Evolutionary conservation across 2,888 invertebrate species (phyloP).

Genomic region (Lochmaea capreae): DNA sequence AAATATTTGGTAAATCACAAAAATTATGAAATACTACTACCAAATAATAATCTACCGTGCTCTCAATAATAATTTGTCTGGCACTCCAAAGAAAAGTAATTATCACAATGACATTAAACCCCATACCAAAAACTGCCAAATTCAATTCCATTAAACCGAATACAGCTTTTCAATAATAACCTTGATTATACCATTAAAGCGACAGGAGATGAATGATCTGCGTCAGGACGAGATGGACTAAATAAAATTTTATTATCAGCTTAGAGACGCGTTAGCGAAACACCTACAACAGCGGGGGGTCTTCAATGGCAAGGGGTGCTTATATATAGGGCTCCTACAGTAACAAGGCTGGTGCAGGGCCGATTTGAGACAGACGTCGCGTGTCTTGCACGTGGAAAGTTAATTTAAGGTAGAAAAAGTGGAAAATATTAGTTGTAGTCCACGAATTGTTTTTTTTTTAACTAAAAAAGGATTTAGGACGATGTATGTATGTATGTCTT

Average conservation of each 20-base stretch:
- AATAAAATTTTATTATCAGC: slow-evolving; percentile 59
- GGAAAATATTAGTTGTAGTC: neutral
- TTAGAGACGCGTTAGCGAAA: slow-evolving; percentile 55
- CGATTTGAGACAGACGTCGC: slow-evolving; percentile 7
- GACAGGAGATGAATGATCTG: slow-evolving; percentile 53
- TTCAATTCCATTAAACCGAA: slow-evolving; percentile 26
- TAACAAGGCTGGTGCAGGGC: slow-evolving; percentile 15
- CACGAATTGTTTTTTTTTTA: no score
- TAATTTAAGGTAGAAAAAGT: neutral
- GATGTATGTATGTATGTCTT: no score
- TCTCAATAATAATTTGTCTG: no score
- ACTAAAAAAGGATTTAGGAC: no score
- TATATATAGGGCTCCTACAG: slow-evolving; percentile 10
- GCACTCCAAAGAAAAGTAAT: no score
- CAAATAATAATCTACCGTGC: no score
- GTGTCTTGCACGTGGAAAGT: neutral
- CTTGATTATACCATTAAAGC: slow-evolving; percentile 50
- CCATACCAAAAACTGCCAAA: neutral
- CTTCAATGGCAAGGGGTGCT: slow-evolving; percentile 44
- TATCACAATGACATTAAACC: neutral
- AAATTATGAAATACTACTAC: no score
- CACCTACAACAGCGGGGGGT: slow-evolving; percentile 46
- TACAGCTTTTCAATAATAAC: slow-evolving; percentile 40
- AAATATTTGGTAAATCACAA: no score
- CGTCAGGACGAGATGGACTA: slow-evolving; percentile 52